Evolutionary conservation across 2,797 vertebrate species (phyloP), one percentile per base, ranked within the genome.

Genomic region (Characodon lateralis): DNA sequence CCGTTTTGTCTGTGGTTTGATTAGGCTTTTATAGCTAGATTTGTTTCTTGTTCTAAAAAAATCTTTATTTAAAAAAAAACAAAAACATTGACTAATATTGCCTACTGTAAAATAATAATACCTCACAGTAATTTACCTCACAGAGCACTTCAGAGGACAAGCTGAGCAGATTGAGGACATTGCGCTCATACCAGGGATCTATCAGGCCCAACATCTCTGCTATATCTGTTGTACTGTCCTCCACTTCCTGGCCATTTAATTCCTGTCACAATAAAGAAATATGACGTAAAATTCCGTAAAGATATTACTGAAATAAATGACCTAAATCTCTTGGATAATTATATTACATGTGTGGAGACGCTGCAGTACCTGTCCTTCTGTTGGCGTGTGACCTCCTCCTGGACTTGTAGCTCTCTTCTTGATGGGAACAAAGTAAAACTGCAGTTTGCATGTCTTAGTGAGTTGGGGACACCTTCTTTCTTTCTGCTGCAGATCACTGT

Each of bases 101-200:
- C 50, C 12, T 24, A 9, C 12, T 0, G 13, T 8, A 69, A 10
- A 50, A n/a, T n/a, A 43, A 68, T 28, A 73, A 58, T 12, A 10
- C 31, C 31, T 35, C 31, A 35, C 31, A 35, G n/a, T 24, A 18
- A 10, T 6, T 0, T 85, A 98, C 97, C 97, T 98, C 96, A 87
- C 96, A 97, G 41, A 99, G 92, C 76, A 98, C 95, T 0, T 95
- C 93, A 1, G 96, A 96, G 48, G 98, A 96, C 75, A 99, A 93
- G 84, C 96, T 96, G 94, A 98, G 97, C 85, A 99, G 94, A 78
- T 94, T 97, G 77, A 97, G 94, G 70, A 98, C 94, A 0, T 98
- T 99, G 46, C 97, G 94, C 83, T 98, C 95, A 56, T 99, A 99
- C 98, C 98, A 99, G n/a, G 97, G 97, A 87, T 99, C 98, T 75